Percentiles rank a stretch among this genome's conserved stretches.
Conservation (phyloP, 2,888 invertebrate genomes). For the Drosophila lacicola region DNA sequence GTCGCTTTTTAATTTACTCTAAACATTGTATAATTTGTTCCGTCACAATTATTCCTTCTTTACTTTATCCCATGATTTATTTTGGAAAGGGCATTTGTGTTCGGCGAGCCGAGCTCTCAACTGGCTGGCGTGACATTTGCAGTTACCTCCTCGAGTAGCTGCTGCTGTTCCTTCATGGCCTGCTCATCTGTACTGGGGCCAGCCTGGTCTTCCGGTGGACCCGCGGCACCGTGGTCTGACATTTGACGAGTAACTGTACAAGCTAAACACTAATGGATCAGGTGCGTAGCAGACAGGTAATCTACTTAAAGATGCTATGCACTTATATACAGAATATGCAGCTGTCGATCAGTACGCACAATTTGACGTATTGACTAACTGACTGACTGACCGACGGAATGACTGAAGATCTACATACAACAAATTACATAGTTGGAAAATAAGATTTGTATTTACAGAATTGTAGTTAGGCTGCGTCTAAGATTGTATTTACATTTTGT, state of each 20-base stretch:
- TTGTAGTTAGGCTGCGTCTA: slow-evolving; percentile 13
- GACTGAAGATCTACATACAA: slow-evolving; percentile 9
- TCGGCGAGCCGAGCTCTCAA: slow-evolving; percentile 31
- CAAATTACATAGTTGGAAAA: slow-evolving; percentile 9
- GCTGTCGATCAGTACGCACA: slow-evolving; percentile 16
- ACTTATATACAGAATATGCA: slow-evolving; percentile 28
- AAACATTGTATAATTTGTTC: too few relatives aligned
- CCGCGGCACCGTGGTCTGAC: slow-evolving; percentile 42
- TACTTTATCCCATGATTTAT: too few relatives aligned
- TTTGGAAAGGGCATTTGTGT: slow-evolving; percentile 23
- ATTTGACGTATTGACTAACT: not conserved
- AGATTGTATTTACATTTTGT: slow-evolving; percentile 57
- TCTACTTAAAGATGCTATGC: slow-evolving; percentile 29
- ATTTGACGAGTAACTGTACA: slow-evolving; percentile 26
- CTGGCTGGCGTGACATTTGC: slow-evolving; percentile 23
- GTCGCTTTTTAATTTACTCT: too few relatives aligned
- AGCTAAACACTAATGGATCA: slow-evolving; percentile 33
- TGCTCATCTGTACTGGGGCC: slow-evolving; percentile 45
- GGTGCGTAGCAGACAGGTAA: slow-evolving; percentile 36
- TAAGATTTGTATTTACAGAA: slow-evolving; percentile 36
- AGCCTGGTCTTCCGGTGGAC: slow-evolving; percentile 27
- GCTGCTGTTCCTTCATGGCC: slow-evolving; percentile 38
- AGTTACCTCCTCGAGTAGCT: slow-evolving; percentile 64
- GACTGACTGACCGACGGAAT: not conserved
- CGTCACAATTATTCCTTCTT: too few relatives aligned